phyloP scores from a whole-genome alignment of 2,888 invertebrate genomes.

The Stenchaetothrips biformis region DNA sequence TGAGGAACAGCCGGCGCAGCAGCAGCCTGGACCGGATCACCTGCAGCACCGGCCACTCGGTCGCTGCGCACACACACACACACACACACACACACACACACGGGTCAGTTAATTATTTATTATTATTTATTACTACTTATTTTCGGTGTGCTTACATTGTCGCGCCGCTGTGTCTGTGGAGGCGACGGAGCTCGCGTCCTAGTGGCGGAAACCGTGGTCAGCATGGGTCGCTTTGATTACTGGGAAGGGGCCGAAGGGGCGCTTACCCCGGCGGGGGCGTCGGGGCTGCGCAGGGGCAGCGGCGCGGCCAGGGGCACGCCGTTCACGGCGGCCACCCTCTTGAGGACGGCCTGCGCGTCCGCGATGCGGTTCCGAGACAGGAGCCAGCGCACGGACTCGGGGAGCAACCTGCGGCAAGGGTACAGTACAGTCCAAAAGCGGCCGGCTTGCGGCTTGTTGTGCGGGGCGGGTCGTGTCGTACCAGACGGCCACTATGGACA shows the following conservation, averaged over 20 bases:
- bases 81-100: too few relatives aligned
- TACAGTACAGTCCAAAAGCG: too few relatives aligned
- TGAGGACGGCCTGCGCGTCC: constrained; percentile 40
- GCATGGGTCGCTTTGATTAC: background rate
- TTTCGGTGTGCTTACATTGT: too few relatives aligned
- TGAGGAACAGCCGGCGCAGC: background rate
- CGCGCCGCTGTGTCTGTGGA: too few relatives aligned
- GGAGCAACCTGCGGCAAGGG: constrained; percentile 41
- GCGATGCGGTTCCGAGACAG: constrained; percentile 43
- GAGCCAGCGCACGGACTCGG: constrained; percentile 49
- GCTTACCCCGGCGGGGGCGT: background rate
- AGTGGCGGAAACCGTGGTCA: too few relatives aligned
- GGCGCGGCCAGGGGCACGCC: background rate
- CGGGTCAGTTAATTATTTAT: too few relatives aligned
- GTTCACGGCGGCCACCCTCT: constrained; percentile 4
- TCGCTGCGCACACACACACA: too few relatives aligned
- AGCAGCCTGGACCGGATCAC: background rate
- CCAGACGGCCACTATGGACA: constrained; percentile 63
- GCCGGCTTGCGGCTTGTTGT: too few relatives aligned
- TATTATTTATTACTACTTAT: too few relatives aligned
- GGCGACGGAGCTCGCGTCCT: too few relatives aligned
- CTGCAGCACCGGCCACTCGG: background rate
- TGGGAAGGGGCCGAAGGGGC: background rate
- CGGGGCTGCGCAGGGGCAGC: background rate
- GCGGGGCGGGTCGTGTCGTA: constrained; percentile 38